phyloP scores from a whole-genome alignment of 23 tunicate genomes.

The Clavelina lepadiformis region DNA sequence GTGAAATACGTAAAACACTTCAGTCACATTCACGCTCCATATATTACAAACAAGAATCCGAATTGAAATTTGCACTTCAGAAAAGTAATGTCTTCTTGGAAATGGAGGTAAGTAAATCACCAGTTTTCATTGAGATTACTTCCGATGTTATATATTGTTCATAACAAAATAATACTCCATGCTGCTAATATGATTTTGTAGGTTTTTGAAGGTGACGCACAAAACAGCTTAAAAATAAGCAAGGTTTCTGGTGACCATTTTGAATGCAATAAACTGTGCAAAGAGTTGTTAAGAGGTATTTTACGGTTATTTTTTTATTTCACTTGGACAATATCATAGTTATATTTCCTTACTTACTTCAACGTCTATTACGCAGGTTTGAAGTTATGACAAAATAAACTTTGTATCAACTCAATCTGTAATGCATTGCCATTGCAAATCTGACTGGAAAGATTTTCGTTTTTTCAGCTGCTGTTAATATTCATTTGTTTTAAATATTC shows the following conservation, averaged over 20 bases:
- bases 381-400: slow-evolving; percentile 20
- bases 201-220: slow-evolving; percentile 63
- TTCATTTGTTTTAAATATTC: no score
- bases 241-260: slow-evolving; percentile 56
- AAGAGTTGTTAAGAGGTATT: slow-evolving; percentile 60
- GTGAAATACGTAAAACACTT: slow-evolving; percentile 43
- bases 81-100: slow-evolving; percentile 66
- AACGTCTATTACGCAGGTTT: not conserved
- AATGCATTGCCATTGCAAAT: no score
- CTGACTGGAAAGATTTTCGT: no score
- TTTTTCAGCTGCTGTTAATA: no score
- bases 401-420: no score
- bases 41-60: slow-evolving; percentile 63
- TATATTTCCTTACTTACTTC: not conserved
- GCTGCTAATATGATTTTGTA: not conserved
- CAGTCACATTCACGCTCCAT: slow-evolving; percentile 37
- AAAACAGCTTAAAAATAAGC: slow-evolving; percentile 65
- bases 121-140: not conserved
- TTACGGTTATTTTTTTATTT: no score
- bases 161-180: not conserved
- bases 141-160: not conserved
- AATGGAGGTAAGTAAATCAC: slow-evolving; percentile 51
- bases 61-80: slow-evolving; percentile 66
- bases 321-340: no score
- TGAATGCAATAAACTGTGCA: slow-evolving; percentile 68